Evolutionary conservation across 2,113 vertebrate species (phyloP), one percentile per base, ranked within the genome.

Genomic region (Electrona antarctica): DNA sequence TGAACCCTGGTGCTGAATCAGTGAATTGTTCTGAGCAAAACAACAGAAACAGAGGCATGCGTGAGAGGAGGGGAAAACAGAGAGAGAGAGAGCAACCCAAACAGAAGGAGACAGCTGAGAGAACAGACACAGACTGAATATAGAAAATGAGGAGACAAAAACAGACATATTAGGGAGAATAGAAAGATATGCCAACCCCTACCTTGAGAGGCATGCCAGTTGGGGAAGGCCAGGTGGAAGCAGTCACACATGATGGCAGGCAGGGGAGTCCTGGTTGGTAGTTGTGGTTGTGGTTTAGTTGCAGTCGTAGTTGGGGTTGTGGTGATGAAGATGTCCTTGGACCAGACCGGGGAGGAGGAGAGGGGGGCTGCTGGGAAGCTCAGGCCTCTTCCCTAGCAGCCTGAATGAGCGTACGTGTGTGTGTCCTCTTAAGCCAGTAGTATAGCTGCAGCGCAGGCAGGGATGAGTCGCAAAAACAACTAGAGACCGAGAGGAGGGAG

Each of bases 141-240:
- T 41, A 41, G 3, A 41, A 46, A 55, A 7, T 69, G 45, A 64
- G 57, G 28, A 64, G 61, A 69, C 54, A 70, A 51, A 61, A 65
- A 41, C 21, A 21, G 21, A 47, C 29, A 74, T 13, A 14, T 14
- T 41, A 63, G 15, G 50, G 13, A 51, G 46, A 51, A 67, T 28
- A 77, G 62, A 90, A 88, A 91, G 88, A 3, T 82, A 89, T 93
- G 94, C 96, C 94, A 96, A 97, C 97, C 97, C 85, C 95, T 94
- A 92, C 95, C 95, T 83, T 97, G 96, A 81, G 95, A 93, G 92
- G 94, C 97, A 78, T 95, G 94, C 97, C 97, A 98, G 95, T 96
- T 95, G 88, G 97, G 97, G 92, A 99, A 96, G 84, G 96, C 95
- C 91, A 97, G 91, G 91, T 98, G 97, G 93, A 99, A 99, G 89